Conservation (phyloP, 2,113 vertebrate species). For the Mobula birostris region DNA sequence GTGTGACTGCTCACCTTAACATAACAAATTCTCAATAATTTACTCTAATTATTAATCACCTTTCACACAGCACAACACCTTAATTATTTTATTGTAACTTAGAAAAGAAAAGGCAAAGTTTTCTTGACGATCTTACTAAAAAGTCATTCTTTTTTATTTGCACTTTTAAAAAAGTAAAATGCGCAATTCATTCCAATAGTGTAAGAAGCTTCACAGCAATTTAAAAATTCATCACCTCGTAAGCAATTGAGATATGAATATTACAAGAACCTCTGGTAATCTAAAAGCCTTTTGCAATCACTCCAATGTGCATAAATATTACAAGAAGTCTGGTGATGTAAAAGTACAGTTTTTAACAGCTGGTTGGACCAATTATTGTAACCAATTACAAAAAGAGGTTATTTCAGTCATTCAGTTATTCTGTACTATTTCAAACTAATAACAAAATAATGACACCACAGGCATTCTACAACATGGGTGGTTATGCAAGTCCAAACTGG, state of each 20-base stretch:
- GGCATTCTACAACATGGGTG: conserved; percentile 13
- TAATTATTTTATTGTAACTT: neutral
- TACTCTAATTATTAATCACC: neutral
- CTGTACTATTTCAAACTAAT: conserved; percentile 27
- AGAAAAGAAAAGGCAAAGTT: neutral
- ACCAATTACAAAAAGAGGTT: conserved; percentile 31
- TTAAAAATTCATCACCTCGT: conserved; percentile 36
- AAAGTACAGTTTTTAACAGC: conserved; percentile 35
- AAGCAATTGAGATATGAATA: conserved; percentile 31
- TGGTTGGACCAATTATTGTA: conserved; percentile 33
- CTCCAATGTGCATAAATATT: conserved; percentile 34
- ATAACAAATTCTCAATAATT: neutral
- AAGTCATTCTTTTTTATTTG: neutral
- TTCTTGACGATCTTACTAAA: neutral
- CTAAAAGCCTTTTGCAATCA: conserved; percentile 31
- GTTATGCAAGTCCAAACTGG: neutral
- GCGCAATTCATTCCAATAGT: neutral
- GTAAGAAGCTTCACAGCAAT: conserved; percentile 2
- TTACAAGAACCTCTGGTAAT: conserved; percentile 34
- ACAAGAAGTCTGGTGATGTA: conserved; percentile 32
- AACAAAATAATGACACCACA: conserved; percentile 29
- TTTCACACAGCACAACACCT: neutral
- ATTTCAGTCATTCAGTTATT: conserved; percentile 33
- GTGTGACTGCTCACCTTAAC: neutral
- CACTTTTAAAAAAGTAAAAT: neutral